Percentiles rank a stretch among this genome's conserved stretches.
Conservation (phyloP, 1,140 invertebrate genomes). For the Bombus vancouverensis region DNA sequence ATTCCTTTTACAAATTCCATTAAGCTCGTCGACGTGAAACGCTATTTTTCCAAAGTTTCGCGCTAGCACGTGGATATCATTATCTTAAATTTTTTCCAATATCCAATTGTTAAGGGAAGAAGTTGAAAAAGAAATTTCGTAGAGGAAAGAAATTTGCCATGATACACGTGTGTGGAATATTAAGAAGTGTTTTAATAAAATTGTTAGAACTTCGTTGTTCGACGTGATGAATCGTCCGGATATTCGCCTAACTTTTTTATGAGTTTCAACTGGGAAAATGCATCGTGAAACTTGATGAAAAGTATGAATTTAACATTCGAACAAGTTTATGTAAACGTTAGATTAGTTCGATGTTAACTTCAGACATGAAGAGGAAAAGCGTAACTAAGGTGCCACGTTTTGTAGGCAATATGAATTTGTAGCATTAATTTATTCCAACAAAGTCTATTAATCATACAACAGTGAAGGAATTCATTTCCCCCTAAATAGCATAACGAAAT, state of each 20-base stretch:
- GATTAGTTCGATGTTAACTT: neutral
- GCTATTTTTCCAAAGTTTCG: neutral
- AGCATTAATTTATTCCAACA: neutral
- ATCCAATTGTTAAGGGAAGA: neutral
- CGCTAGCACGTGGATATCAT: neutral
- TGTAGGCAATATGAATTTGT: neutral
- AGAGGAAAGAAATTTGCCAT: neutral
- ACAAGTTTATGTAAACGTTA: neutral
- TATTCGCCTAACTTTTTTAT: neutral
- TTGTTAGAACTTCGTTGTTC: neutral
- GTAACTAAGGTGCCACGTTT: too few species aligned
- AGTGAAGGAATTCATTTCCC: too few species aligned
- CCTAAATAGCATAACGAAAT: too few species aligned
- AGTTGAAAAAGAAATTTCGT: neutral
- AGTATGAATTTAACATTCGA: neutral
- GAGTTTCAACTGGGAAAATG: neutral
- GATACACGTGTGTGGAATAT: neutral
- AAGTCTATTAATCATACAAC: too few species aligned
- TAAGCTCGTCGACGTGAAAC: neutral
- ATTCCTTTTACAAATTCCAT: neutral
- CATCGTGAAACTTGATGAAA: neutral
- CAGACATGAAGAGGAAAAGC: neutral
- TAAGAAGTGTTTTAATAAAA: neutral
- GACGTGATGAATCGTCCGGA: neutral
- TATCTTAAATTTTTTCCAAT: conserved; percentile 3